Base-by-base conservation (phyloP, 1,140 invertebrate genomes). In the Drosophila seguyi region DNA sequence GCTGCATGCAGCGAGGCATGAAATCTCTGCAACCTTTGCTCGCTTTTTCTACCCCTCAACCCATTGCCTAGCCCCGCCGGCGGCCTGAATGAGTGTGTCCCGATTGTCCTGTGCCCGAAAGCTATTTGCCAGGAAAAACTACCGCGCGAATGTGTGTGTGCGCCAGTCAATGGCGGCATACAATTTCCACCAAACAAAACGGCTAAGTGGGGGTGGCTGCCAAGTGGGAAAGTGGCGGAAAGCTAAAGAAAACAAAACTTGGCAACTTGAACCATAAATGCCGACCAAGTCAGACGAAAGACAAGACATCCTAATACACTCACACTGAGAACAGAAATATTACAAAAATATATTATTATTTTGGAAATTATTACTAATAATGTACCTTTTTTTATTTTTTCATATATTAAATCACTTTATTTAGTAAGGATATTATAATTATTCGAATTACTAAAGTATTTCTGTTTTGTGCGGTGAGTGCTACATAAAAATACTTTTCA, bases 1-100 rank as follows among this genome's bases (percentile, higher is more conserved):
- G 67, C 68, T 81, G 68, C 68, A 67, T 75, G 73, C 85, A 84
- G 58, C 82, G 58, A 75, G 80, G 80, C 84, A 87, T 87, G 68
- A 84, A 87, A 87, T 87, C 85, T 88, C 41, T 84, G 85, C 75
- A 87, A 80, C 80, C 73, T 88, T 83, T 83, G 79, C 63, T 66
- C 41, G 57, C 48, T 38, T 34, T 39, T 69, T 67, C 67, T 77
- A 42, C 57, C 45, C 65, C 25, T 44, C 50, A 73, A 42, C 63
- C 48, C 44, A 47, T 20, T 41, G 29, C 60, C 36, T 42, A 6
- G 53, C 67, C 52, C 42, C 66, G 71, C 39, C 75, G 52, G 52
- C 52, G 52, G 52, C 52, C 34, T 71, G 80, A 83, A 72, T 84
- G 67, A 69, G 53, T 62, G 58, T 68, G 71, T 74, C 77, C 76